Evolutionary conservation across 2,888 invertebrate species (phyloP), one percentile per base, ranked within the genome.

Genomic region (Pterostichus niger): DNA sequence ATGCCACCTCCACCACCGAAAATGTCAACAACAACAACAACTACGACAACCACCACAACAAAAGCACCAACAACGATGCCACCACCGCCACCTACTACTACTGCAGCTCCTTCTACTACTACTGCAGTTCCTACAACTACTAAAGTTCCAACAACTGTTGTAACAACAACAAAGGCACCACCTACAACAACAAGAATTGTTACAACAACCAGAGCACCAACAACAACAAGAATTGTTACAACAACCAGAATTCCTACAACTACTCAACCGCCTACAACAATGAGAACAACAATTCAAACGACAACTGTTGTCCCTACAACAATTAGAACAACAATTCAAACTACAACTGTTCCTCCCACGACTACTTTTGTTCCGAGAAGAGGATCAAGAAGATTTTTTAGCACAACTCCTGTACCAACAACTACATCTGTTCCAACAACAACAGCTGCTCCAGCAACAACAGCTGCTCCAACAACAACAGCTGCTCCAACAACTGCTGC

Each of bases 121-220:
- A 73, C 83, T 24, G 24, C 24, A 24, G 24, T 3, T 24, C 24
- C 24, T 24, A n/a, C n/a, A n/a, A n/a, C n/a, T n/a, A n/a, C n/a
- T n/a, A n/a, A n/a, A 79, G 81, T 81, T 54, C 84, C 17, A 35
- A 83, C 88, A 4, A 87, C 86, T 76, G 82, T 81, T 54, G 84
- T 13, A 35, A 83, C 87, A 5, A 87, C 86, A 2, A 85, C 86
- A 84, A 84, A 76, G 88, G 40, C 40, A 1, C 88, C 83, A 88
- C 89, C n/a, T 89, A 86, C 87, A 88, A 86, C 90, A 49, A 84
- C 84, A 7, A 85, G 85, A 40, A 84, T 85, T 17, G 78, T 86
- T 15, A 87, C 88, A 3, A 86, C 86, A 6, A 87, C 85, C 4
- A 85, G 90, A 90, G 35, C 84, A 85, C 56, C 85, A 85, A 85